These are phyloP conservation scores for Lysiphlebus fabarum DNA, from an alignment of 1,140 invertebrate species.

Conservation along the genomic window DNA sequence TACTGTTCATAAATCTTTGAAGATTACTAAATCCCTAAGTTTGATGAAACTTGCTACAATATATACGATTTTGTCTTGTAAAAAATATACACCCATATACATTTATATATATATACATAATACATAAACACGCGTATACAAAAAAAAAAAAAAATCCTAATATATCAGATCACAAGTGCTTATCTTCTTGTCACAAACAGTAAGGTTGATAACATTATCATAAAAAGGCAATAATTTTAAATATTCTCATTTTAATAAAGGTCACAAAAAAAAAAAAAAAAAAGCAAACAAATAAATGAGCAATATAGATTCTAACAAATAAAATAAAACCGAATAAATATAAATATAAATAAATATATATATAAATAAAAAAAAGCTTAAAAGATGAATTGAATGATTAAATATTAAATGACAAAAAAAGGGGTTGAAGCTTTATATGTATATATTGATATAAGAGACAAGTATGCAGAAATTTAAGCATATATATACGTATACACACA, in stretches of 20 bases:
- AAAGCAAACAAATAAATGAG: no score
- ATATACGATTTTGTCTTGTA: constrained; percentile 13
- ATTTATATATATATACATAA: constrained; percentile 20
- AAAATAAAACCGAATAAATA: no score
- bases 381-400: no score
- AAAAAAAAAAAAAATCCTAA: constrained; percentile 6
- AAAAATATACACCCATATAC: background rate
- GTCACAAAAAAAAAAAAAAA: constrained; percentile 49
- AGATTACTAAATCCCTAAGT: constrained; percentile 56
- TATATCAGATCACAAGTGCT: constrained; percentile 37
- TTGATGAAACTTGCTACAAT: constrained; percentile 45
- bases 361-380: no score
- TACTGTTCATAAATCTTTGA: constrained; percentile 55
- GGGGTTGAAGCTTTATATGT: no score
- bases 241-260: constrained; percentile 29
- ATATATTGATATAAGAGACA: no score
- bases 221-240: constrained; percentile 54
- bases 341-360: no score
- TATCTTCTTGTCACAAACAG: constrained; percentile 34
- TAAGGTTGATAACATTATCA: constrained; percentile 56
- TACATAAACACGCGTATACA: no score
- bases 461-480: no score
- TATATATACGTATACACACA: no score
- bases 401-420: no score
- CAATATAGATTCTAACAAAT: no score